Evolutionary conservation across 2,797 vertebrate genomes (phyloP), one percentile per base, ranked within the genome.

Genomic region (Fistularia tabacaria): DNA sequence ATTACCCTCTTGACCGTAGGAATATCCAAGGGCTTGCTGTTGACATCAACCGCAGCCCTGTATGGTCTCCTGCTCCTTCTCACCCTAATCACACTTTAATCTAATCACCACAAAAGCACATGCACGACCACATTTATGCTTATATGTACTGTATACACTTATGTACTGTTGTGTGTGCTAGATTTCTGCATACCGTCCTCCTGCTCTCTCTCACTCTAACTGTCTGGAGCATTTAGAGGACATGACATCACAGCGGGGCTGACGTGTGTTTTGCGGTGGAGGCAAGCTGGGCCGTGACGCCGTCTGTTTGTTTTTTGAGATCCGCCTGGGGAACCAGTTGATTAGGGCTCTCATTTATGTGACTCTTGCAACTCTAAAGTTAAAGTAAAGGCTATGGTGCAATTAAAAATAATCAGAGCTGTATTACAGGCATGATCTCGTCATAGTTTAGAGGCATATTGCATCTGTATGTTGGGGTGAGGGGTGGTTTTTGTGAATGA

Each of bases 211-310:
- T 85, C 76, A 74, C 43, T 46, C 38, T 74, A 74, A 76, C 77
- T 66, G 70, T 80, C 79, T 71, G 62, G 54, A 84, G 69, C 62
- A n/a, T 74, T 85, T 67, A 67, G 54, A 76, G 57, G 51, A 67
- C 59, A 78, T 85, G 79, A 86, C 73, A 82, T 87, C 80, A 83
- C 65, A 61, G 55, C 8, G 11, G 47, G 65, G 36, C 76, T 69
- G 76, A 81, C 51, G 62, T 81, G 57, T 66, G 66, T 60, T 71
- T 63, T 78, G 82, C 39, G 80, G 82, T 76, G 6, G 14, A 71
- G 66, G 59, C 55, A 12, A 67, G 51, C 71, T 3, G 53, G 67
- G 40, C 62, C 56, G 51, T 59, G 64, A 79, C 59, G 60, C 62
- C 64, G 37, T 67, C 61, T 73, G 66, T 79, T 85, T 82, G 74